phyloP scores from a whole-genome alignment of 2,113 vertebrate genomes.

The Thermophis baileyi region DNA sequence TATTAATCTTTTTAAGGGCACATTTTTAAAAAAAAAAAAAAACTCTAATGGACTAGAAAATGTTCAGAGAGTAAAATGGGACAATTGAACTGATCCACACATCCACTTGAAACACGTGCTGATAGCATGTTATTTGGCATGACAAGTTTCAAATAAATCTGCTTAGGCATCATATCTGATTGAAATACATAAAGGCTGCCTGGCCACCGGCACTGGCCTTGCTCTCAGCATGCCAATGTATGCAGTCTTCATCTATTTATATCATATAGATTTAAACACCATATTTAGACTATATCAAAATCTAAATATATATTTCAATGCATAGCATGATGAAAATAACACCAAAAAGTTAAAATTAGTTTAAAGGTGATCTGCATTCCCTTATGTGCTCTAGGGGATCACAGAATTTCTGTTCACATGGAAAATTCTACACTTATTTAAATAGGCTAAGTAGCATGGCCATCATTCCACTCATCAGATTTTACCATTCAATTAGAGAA shows the following conservation, averaged over 20 bases:
- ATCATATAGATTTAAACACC: neutral
- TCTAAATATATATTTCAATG: neutral
- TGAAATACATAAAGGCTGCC: neutral
- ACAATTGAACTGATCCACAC: neutral
- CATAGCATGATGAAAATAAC: neutral
- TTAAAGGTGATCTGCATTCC: neutral
- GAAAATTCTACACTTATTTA: neutral
- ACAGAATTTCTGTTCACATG: neutral
- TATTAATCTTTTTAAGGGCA: neutral
- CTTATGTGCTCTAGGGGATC: neutral
- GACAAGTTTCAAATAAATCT: neutral
- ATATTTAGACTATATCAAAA: neutral
- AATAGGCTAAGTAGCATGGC: neutral
- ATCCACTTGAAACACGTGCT: neutral
- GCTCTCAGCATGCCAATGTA: neutral
- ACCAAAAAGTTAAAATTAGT: neutral
- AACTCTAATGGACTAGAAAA: neutral
- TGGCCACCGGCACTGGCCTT: neutral
- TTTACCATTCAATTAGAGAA: neutral
- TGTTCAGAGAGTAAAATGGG: neutral
- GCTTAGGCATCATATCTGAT: neutral
- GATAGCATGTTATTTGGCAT: neutral
- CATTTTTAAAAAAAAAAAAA: neutral
- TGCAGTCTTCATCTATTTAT: neutral
- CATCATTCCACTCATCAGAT: neutral